These are phyloP conservation scores for Epinotia brunnichana DNA, from an alignment of 2,888 invertebrate genomes.

Conservation along the genomic window DNA sequence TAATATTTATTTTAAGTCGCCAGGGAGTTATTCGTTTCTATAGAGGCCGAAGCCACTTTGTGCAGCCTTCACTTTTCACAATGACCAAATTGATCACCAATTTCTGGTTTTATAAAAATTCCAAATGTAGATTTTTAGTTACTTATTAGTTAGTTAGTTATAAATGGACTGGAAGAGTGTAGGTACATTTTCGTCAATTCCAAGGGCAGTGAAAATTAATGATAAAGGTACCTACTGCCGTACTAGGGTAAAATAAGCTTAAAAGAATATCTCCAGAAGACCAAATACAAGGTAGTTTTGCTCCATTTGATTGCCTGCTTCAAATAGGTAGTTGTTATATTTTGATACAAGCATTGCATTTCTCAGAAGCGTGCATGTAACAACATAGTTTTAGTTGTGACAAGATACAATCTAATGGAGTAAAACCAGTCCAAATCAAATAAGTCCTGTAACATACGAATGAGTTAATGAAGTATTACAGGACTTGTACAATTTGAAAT, in stretches of 20 bases:
- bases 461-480: background rate
- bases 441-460: background rate
- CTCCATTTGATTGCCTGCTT: constrained; percentile 1
- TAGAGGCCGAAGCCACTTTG: constrained; percentile 1
- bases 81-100: background rate
- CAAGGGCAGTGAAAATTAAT: constrained; percentile 1
- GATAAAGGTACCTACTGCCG: constrained; percentile 9
- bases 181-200: background rate
- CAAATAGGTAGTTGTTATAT: background rate
- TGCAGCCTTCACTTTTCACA: background rate
- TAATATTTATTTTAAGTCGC: background rate
- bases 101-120: background rate
- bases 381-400: background rate
- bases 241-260: background rate
- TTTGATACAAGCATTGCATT: background rate
- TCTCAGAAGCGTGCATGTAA: background rate
- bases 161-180: too few relatives aligned
- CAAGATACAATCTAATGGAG: background rate
- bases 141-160: too few relatives aligned
- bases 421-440: background rate
- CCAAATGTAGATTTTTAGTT: background rate
- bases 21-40: background rate
- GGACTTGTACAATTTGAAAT: background rate
- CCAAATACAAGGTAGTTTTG: background rate
- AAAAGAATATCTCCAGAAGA: background rate